Evolutionary conservation across 2,113 vertebrate genomes (phyloP).

Genomic region (Lophura nycthemera): DNA sequence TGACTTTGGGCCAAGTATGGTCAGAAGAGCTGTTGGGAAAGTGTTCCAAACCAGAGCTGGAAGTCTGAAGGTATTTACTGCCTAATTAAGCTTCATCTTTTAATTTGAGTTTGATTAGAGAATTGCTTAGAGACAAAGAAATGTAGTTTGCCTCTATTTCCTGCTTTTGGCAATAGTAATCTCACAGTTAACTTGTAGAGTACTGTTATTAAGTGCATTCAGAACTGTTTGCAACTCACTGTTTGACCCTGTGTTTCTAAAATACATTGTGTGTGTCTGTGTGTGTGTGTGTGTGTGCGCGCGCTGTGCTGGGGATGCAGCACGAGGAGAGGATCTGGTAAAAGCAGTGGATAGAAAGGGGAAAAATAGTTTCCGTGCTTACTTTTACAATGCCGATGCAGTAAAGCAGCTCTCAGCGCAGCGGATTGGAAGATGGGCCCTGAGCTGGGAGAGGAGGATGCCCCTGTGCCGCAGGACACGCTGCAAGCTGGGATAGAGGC

Average conservation of each 20-base stretch:
- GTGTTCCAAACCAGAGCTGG: background rate
- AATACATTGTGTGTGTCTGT: rapidly evolving
- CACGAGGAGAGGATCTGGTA: background rate
- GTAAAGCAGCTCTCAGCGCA: background rate
- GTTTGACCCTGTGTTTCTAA: background rate
- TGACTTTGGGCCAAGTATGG: background rate
- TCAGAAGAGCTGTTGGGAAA: background rate
- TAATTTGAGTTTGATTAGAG: background rate
- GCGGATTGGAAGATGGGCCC: background rate
- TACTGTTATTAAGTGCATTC: background rate
- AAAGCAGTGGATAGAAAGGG: background rate
- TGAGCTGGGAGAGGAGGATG: rapidly evolving
- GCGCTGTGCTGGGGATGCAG: background rate
- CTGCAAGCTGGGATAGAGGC: rapidly evolving
- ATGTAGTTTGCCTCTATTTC: background rate
- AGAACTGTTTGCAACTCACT: background rate
- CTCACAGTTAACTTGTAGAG: background rate
- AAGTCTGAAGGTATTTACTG: background rate
- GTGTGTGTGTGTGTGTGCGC: background rate
- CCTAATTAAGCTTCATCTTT: background rate
- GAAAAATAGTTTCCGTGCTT: no score
- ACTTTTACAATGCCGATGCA: no score
- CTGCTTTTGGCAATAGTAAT: background rate
- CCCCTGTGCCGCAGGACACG: background rate
- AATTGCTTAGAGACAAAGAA: background rate